These are phyloP conservation scores for Archips crataeganus DNA, from an alignment of 2,888 invertebrate species.

Conservation along the genomic window DNA sequence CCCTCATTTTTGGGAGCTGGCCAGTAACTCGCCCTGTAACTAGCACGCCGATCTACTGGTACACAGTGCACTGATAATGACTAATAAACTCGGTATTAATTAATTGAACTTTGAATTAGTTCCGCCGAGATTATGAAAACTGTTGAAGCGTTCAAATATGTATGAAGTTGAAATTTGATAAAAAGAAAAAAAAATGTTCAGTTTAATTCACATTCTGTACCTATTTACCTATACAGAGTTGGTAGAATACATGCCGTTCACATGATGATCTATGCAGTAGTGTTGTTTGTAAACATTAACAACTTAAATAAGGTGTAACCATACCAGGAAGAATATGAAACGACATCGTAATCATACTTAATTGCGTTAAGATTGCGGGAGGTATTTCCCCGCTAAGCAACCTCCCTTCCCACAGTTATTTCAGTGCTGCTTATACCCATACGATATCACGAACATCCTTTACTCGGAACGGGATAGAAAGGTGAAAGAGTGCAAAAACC, in stretches of 20 bases:
- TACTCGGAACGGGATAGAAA: neutral
- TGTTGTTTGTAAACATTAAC: neutral
- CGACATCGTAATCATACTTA: slow-evolving; percentile 18
- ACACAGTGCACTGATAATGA: slow-evolving; percentile 20
- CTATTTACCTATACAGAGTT: neutral
- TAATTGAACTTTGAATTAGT: slow-evolving; percentile 29
- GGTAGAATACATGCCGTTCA: neutral
- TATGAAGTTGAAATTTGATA: neutral
- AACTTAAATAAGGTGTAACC: neutral
- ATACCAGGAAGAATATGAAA: slow-evolving; percentile 2
- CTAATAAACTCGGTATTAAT: slow-evolving; percentile 29
- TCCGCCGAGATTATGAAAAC: neutral
- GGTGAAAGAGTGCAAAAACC: neutral
- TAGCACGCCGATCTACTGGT: slow-evolving; percentile 2
- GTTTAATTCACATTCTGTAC: neutral
- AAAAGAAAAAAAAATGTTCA: neutral
- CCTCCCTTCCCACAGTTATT: neutral
- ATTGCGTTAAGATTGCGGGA: slow-evolving; percentile 16
- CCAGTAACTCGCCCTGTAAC: slow-evolving; percentile 38
- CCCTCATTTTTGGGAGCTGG: slow-evolving; percentile 48
- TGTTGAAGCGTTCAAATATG: neutral
- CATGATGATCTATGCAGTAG: neutral
- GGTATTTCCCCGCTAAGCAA: slow-evolving; percentile 17
- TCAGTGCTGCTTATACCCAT: neutral
- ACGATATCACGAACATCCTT: neutral